These are phyloP conservation scores for Baccha elongata DNA, from an alignment of 2,888 invertebrate genomes.

Conservation along the genomic window DNA sequence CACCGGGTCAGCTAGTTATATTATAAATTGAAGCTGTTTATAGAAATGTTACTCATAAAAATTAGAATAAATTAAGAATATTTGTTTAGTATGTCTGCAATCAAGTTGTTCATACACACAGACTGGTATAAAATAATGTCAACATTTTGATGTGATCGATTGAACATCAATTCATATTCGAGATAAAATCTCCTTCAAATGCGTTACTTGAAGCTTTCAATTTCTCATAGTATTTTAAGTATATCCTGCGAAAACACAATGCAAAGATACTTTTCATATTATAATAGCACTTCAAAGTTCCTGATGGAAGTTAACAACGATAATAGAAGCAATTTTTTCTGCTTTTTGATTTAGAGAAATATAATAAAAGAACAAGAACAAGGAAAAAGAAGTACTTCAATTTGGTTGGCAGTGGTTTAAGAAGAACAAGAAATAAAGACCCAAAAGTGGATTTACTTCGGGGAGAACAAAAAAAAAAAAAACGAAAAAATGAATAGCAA, in stretches of 20 bases:
- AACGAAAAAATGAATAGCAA: background rate
- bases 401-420: background rate
- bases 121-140: background rate
- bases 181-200: slow-evolving; percentile 24
- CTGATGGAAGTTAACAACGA: slow-evolving; percentile 32
- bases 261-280: background rate
- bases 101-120: too few species aligned
- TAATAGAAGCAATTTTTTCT: slow-evolving; percentile 46
- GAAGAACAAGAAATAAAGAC: background rate
- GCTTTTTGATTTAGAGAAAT: slow-evolving; percentile 40
- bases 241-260: background rate
- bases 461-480: background rate
- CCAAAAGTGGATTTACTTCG: slow-evolving; percentile 22
- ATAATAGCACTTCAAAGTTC: slow-evolving; percentile 4
- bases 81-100: too few species aligned
- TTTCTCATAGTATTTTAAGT: too few species aligned
- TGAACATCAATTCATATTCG: slow-evolving; percentile 36
- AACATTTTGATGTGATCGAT: slow-evolving; percentile 48
- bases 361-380: slow-evolving; percentile 31
- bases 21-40: too few species aligned
- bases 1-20: too few species aligned
- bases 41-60: too few species aligned
- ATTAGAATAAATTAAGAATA: too few species aligned
- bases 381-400: background rate
- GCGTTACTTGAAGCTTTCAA: background rate